Conservation (phyloP, 2,888 invertebrate species). For the Hermaeophaga mercurialis region DNA sequence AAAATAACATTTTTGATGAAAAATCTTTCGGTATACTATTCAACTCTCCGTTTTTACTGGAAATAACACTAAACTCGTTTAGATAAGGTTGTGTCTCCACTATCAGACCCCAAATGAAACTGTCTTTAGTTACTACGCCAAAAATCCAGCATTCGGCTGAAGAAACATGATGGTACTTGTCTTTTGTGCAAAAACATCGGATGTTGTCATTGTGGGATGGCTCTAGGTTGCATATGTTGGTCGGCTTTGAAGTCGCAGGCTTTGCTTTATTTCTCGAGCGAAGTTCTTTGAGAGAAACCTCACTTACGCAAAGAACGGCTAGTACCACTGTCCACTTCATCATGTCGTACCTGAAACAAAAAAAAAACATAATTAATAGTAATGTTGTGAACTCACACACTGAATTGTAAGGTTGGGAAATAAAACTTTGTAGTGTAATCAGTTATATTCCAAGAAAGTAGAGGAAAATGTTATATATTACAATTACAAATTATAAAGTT, state of each 20-base stretch:
- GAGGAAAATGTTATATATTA: too few species aligned
- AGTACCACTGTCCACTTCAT: conserved; percentile 29
- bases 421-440: too few species aligned
- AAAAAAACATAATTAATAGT: not conserved
- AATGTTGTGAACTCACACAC: too few species aligned
- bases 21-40: conserved; percentile 70
- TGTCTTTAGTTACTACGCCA: conserved; percentile 67
- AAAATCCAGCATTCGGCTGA: conserved; percentile 81
- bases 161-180: conserved; percentile 64
- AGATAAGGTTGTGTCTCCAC: conserved; percentile 75
- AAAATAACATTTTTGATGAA: conserved; percentile 63
- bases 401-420: too few species aligned
- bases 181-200: conserved; percentile 71
- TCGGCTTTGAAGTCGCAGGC: conserved; percentile 17
- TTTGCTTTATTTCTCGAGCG: conserved; percentile 29
- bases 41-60: conserved; percentile 72
- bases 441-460: too few species aligned
- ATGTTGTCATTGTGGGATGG: conserved; percentile 30
- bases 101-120: conserved; percentile 71
- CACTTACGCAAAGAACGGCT: conserved; percentile 30
- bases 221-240: conserved; percentile 32
- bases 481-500: too few species aligned
- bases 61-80: conserved; percentile 72
- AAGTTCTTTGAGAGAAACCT: conserved; percentile 29
- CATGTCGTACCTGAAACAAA: not conserved